These are phyloP conservation scores for Alca torda DNA, from an alignment of 2,797 vertebrate genomes.

Conservation along the genomic window DNA sequence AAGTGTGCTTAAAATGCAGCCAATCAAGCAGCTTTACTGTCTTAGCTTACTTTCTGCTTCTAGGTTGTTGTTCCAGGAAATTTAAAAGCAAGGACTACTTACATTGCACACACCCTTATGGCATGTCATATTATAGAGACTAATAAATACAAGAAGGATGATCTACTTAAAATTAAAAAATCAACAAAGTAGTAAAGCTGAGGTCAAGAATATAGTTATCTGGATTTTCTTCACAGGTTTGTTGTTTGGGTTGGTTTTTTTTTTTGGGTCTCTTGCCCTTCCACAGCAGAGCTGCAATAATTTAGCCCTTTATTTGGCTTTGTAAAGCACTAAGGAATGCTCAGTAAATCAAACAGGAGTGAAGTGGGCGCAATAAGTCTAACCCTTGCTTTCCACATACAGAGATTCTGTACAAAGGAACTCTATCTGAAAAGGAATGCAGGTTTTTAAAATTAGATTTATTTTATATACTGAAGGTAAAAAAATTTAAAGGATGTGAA, in stretches of 20 bases:
- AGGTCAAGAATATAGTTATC: not conserved
- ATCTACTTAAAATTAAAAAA: not conserved
- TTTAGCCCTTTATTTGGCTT: not conserved
- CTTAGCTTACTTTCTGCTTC: not conserved
- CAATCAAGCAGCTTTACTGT: not conserved
- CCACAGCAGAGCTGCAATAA: not conserved
- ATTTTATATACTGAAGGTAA: not conserved
- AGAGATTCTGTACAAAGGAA: slow-evolving; percentile 6
- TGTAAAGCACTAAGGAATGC: not conserved
- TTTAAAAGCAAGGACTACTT: not conserved
- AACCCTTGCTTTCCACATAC: slow-evolving; percentile 5
- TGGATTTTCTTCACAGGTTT: not conserved
- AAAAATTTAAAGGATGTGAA: not conserved
- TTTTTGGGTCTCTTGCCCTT: not conserved
- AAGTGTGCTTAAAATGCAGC: not conserved
- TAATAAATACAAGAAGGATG: not conserved
- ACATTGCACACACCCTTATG: not conserved
- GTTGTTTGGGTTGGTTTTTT: not conserved
- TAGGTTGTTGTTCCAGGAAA: not conserved
- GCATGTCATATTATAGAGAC: not conserved
- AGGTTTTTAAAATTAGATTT: slow-evolving; percentile 43
- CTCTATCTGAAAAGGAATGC: slow-evolving; percentile 6
- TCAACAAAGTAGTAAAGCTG: not conserved
- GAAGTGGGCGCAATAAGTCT: not conserved
- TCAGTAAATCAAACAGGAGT: slow-evolving; percentile 28